These are phyloP conservation scores for Corbicula japonica DNA, from an alignment of 2,888 invertebrate genomes.

Conservation along the genomic window DNA sequence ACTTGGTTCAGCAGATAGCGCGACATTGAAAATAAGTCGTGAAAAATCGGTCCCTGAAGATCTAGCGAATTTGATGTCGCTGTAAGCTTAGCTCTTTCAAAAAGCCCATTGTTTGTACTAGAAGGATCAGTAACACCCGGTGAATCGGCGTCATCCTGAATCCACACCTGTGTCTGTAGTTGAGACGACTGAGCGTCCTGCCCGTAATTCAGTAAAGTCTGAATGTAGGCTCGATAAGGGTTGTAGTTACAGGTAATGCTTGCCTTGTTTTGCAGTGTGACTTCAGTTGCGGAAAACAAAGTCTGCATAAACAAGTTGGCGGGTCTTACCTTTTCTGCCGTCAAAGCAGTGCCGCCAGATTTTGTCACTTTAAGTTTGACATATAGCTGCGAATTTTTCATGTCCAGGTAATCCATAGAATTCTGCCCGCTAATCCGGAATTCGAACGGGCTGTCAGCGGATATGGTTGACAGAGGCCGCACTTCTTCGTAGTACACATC, in stretches of 20 bases:
- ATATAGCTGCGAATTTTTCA: too few relatives aligned
- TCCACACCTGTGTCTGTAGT: slow-evolving; percentile 44
- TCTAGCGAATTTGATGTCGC: slow-evolving; percentile 22
- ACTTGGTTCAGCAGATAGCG: too few relatives aligned
- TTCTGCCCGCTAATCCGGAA: too few relatives aligned
- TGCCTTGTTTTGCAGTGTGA: slow-evolving; percentile 49
- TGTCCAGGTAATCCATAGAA: too few relatives aligned
- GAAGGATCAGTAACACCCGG: slow-evolving; percentile 41
- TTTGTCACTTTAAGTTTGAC: too few relatives aligned
- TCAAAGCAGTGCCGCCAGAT: background rate
- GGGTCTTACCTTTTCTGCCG: slow-evolving; percentile 41
- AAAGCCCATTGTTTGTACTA: slow-evolving; percentile 29
- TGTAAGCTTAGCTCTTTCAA: slow-evolving; percentile 16
- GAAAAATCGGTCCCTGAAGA: slow-evolving; percentile 35
- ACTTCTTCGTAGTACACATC: slow-evolving; percentile 31
- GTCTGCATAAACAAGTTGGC: slow-evolving; percentile 45
- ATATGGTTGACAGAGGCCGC: background rate
- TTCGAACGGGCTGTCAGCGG: slow-evolving; percentile 3
- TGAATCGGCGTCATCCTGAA: slow-evolving; percentile 41
- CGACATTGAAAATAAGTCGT: too few relatives aligned
- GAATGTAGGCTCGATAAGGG: slow-evolving; percentile 50
- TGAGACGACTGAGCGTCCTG: too few relatives aligned
- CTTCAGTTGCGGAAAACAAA: slow-evolving; percentile 48
- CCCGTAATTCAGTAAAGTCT: slow-evolving; percentile 34
- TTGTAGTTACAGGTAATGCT: slow-evolving; percentile 40